Percentiles rank a stretch among this genome's conserved stretches.
phyloP scores from a whole-genome alignment of 1,140 invertebrate species.

The Geopemphigus sp. region DNA sequence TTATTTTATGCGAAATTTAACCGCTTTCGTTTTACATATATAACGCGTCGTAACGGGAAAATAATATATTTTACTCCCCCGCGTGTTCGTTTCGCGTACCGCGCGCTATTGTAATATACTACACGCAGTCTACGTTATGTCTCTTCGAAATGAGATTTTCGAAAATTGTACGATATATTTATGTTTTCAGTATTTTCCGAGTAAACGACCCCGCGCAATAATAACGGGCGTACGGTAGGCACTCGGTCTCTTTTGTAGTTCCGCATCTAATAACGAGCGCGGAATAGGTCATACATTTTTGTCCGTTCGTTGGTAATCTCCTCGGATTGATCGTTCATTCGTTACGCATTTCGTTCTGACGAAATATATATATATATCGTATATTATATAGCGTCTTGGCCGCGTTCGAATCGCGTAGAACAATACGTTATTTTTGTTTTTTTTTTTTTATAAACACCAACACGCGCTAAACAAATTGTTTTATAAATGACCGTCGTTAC shows the following conservation, averaged over 20 bases:
- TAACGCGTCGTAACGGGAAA: neutral
- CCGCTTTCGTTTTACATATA: neutral
- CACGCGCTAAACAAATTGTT: too few species aligned
- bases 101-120: neutral
- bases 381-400: neutral
- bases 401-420: too few species aligned
- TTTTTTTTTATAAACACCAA: too few species aligned
- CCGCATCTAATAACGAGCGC: neutral
- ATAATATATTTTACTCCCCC: neutral
- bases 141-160: neutral
- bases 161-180: neutral
- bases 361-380: neutral
- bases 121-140: neutral
- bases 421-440: too few species aligned
- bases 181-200: neutral
- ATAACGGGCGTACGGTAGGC: too few species aligned
- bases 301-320: neutral
- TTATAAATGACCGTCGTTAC: too few species aligned
- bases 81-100: neutral
- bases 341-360: neutral
- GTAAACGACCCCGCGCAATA: neutral
- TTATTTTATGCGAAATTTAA: neutral
- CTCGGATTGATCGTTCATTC: neutral
- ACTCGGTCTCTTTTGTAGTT: neutral
- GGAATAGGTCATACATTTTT: neutral